These are phyloP conservation scores for Hypotaenidia okinawae DNA, from an alignment of 2,797 vertebrate genomes.

Conservation along the genomic window DNA sequence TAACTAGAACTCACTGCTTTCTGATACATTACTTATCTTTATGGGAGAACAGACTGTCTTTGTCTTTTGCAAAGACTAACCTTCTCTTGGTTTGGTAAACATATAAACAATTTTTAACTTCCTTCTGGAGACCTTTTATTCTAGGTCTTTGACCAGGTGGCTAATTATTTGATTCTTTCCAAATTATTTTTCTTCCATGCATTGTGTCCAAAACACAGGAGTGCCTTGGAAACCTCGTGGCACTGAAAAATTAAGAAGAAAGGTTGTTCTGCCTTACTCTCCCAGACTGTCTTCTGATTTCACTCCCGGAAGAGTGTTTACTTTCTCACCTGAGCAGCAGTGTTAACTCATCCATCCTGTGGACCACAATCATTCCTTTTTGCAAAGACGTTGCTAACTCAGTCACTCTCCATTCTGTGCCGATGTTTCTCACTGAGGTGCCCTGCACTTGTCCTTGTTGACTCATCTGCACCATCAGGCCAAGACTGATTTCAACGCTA, in stretches of 20 bases:
- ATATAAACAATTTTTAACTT: background rate
- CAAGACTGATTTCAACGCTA: background rate
- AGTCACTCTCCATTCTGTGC: background rate
- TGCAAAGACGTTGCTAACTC: background rate
- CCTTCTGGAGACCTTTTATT: background rate
- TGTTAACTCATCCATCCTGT: background rate
- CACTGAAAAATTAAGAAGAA: background rate
- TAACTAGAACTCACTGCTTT: background rate
- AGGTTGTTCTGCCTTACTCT: background rate
- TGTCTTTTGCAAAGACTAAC: background rate
- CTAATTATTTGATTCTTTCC: background rate
- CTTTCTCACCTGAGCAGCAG: background rate
- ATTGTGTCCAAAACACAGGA: background rate
- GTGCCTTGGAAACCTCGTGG: background rate
- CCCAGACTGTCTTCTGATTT: background rate
- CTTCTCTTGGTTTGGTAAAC: background rate
- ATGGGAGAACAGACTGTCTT: background rate
- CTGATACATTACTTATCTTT: background rate
- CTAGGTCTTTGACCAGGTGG: background rate
- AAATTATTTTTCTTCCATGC: background rate
- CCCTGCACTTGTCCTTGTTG: background rate
- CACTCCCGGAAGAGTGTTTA: background rate
- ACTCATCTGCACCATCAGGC: background rate
- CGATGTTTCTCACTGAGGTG: background rate
- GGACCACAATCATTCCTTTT: background rate